phyloP scores from a whole-genome alignment of 2,888 invertebrate species.

The Achlya flavicornis region DNA sequence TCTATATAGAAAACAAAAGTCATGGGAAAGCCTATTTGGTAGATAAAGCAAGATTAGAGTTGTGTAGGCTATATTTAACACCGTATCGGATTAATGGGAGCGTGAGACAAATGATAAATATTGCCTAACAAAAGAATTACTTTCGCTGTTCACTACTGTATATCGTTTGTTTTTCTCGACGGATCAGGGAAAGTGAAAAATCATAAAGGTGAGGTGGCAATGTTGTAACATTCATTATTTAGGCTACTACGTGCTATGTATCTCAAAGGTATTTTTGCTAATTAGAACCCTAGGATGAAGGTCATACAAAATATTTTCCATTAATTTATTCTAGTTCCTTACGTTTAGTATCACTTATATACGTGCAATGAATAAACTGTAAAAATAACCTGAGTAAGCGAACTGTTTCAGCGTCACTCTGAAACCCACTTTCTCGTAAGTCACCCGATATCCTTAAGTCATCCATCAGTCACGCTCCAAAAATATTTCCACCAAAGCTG shows the following conservation, averaged over 20 bases:
- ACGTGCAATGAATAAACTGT: background rate
- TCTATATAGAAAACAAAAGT: background rate
- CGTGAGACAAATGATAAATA: conserved; percentile 31
- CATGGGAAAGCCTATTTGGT: background rate
- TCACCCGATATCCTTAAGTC: conserved; percentile 2
- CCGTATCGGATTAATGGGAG: conserved; percentile 22
- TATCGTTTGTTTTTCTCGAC: background rate
- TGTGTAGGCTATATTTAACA: conserved; percentile 30
- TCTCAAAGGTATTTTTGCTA: background rate
- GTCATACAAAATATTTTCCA: no score
- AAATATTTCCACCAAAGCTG: conserved; percentile 18
- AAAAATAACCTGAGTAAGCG: background rate
- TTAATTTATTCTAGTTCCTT: no score
- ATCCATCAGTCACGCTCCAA: conserved; percentile 12
- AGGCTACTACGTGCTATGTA: no score
- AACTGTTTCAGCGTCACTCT: background rate
- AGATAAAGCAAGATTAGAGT: conserved; percentile 21
- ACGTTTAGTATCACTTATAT: background rate
- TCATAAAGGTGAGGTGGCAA: background rate
- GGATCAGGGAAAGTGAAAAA: background rate
- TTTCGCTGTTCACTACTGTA: conserved; percentile 24
- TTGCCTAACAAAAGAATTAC: conserved; percentile 32
- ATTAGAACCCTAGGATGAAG: background rate
- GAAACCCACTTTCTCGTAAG: conserved; percentile 1
- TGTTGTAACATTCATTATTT: no score